Percentiles rank a stretch among this genome's conserved stretches.
Conservation (phyloP, 2,797 vertebrate genomes). For the Psittacula echo region DNA sequence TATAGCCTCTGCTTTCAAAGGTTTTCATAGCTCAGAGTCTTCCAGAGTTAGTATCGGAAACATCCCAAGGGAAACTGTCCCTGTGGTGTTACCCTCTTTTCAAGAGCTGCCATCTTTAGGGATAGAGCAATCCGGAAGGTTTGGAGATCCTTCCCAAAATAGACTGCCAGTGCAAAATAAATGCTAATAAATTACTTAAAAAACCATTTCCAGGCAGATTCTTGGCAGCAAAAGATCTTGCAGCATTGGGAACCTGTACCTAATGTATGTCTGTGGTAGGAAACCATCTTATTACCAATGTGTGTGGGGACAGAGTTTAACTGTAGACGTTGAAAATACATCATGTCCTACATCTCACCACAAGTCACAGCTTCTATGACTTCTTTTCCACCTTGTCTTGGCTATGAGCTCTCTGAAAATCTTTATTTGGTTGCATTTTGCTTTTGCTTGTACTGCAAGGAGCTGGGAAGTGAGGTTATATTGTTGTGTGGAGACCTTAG, state of each 20-base stretch:
- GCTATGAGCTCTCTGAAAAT: background rate
- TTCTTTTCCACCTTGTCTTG: background rate
- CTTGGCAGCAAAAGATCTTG: background rate
- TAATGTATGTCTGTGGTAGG: background rate
- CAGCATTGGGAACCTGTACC: background rate
- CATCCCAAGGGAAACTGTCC: background rate
- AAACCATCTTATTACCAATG: background rate
- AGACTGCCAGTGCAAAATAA: background rate
- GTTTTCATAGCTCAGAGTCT: background rate
- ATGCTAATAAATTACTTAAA: background rate
- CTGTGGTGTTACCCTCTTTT: background rate
- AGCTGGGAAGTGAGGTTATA: background rate
- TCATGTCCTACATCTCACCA: background rate
- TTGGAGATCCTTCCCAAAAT: background rate
- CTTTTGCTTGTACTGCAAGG: background rate
- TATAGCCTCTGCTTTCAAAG: background rate
- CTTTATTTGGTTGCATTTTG: background rate
- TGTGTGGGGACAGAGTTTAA: background rate
- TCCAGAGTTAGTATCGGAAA: background rate
- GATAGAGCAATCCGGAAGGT: background rate
- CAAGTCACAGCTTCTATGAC: background rate
- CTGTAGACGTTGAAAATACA: background rate
- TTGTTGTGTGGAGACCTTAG: background rate
- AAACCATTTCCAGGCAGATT: background rate
- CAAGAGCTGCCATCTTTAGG: background rate